Conservation (phyloP, 2,113 vertebrate species). For the Chascanopsetta lugubris region DNA sequence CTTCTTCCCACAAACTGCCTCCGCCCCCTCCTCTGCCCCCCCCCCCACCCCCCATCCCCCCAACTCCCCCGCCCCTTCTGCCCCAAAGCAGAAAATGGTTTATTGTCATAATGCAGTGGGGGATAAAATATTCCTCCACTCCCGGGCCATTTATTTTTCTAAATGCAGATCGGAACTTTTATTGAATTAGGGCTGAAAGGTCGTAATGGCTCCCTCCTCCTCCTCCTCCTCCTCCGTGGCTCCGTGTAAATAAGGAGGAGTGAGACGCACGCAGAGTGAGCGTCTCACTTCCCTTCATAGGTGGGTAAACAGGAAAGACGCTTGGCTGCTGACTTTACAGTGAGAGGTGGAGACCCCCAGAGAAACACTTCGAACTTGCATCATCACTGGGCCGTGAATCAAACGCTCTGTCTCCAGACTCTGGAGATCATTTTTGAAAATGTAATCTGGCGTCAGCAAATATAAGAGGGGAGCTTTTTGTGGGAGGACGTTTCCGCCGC, state of each 20-base stretch:
- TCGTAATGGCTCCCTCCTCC: slow-evolving; percentile 75
- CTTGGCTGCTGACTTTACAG: slow-evolving; percentile 55
- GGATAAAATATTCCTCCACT: slow-evolving; percentile 72
- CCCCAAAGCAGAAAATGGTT: slow-evolving; percentile 60
- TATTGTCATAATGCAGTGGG: slow-evolving; percentile 75
- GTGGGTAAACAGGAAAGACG: slow-evolving; percentile 80
- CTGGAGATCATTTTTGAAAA: slow-evolving; percentile 58
- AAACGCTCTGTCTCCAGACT: slow-evolving; percentile 39
- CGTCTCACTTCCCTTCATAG: slow-evolving; percentile 75
- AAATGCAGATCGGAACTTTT: slow-evolving; percentile 77
- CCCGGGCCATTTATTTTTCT: slow-evolving; percentile 77
- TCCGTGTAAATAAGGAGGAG: slow-evolving; percentile 76
- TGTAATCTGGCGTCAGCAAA: slow-evolving; percentile 60
- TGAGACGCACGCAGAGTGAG: slow-evolving; percentile 72
- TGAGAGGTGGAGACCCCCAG: slow-evolving; percentile 14
- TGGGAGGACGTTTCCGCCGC: slow-evolving; percentile 47
- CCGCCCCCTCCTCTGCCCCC: slow-evolving; percentile 9
- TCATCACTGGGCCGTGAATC: slow-evolving; percentile 47
- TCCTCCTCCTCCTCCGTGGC: too few relatives aligned
- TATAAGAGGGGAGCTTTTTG: slow-evolving; percentile 45
- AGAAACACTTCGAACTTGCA: slow-evolving; percentile 51
- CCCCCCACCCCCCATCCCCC: slow-evolving; percentile 10
- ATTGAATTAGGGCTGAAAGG: slow-evolving; percentile 80
- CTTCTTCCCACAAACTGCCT: slow-evolving; percentile 52
- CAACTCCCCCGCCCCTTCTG: slow-evolving; percentile 10